Base-by-base conservation (phyloP, 2,888 invertebrate genomes). In the Troides oblongomaculatus region DNA sequence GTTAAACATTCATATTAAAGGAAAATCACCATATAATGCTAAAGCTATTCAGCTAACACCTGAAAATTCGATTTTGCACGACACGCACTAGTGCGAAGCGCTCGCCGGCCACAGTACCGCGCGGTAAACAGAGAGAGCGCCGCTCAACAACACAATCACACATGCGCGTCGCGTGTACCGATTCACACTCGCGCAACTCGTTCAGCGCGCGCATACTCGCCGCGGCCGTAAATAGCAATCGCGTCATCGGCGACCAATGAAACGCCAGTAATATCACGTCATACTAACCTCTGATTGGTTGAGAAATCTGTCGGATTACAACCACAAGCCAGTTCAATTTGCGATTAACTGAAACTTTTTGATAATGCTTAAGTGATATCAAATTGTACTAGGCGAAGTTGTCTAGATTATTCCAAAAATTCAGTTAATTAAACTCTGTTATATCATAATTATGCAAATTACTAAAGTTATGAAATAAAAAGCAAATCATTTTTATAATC, bases 61-160 rank as follows among this genome's bases (percentile, higher is more conserved):
- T 89, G 89, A 84, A 89, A 91, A 91, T 83, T 88, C 85, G 81
- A 81, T 82, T 85, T 81, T 83, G 82, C 83, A 80, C 79, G 71
- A 79, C 78, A 81, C 85, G 85, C 86, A 84, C 85, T 83, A 95
- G 94, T 95, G 94, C 93, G 95, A 95, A 95, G 86, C 94, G 96
- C 85, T 88, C 88, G 79, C 93, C 93, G 86, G 93, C 93, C 80
- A 84, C 84, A 83, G 82, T 82, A 91, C 92, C 84, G 90, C 93
- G 79, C 94, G 93, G 86, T 93, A 94, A 82, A 94, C 94, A 85
- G 93, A 71, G 70, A 70, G 70, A 71, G 77, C 85, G 84, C 85
- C 87, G 80, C 86, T 83, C 88, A 81, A 87, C 88, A 88, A 89
- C 90, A 89, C 86, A 85, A 87, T 79, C 89, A 88, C 88, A 87